phyloP scores from a whole-genome alignment of 2,797 vertebrate genomes.

The Coracias cyanogaster region DNA sequence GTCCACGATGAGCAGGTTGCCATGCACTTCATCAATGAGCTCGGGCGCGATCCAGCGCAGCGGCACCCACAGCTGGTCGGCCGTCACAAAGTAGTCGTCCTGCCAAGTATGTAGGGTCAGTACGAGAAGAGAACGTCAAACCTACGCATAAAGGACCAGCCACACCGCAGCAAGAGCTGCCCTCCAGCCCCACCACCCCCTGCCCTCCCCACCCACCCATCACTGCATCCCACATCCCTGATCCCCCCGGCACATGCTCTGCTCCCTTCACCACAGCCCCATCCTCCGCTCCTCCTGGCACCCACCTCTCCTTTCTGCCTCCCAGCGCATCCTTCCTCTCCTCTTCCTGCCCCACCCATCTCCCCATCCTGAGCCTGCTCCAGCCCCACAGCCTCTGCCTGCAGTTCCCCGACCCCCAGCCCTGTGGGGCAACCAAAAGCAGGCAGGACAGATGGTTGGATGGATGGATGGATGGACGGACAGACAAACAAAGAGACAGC shows the following conservation, averaged over 20 bases:
- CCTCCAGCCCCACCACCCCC: fast-evolving
- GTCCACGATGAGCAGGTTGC: constrained; percentile 91
- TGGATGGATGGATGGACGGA: neutral
- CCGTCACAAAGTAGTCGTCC: constrained; percentile 95
- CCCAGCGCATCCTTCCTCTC: neutral
- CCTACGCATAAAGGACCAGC: neutral
- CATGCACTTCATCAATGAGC: constrained; percentile 93
- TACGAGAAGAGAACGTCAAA: constrained; percentile 67
- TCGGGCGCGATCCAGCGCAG: constrained; percentile 97
- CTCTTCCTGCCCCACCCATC: too few relatives aligned
- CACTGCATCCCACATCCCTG: neutral
- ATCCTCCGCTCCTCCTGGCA: neutral
- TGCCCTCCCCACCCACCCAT: neutral
- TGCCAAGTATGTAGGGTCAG: constrained; percentile 69
- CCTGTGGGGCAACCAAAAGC: neutral
- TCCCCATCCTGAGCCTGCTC: neutral
- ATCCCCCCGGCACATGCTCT: fast-evolving
- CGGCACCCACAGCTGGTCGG: constrained; percentile 92
- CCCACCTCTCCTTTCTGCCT: too few relatives aligned
- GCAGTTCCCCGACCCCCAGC: neutral
- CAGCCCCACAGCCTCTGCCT: neutral
- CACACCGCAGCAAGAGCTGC: neutral
- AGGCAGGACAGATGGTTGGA: neutral
- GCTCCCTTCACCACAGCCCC: neutral
- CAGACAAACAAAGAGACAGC: too few relatives aligned